Evolutionary conservation across 2,113 vertebrate genomes (phyloP).

Genomic region (Hippocampus comes): DNA sequence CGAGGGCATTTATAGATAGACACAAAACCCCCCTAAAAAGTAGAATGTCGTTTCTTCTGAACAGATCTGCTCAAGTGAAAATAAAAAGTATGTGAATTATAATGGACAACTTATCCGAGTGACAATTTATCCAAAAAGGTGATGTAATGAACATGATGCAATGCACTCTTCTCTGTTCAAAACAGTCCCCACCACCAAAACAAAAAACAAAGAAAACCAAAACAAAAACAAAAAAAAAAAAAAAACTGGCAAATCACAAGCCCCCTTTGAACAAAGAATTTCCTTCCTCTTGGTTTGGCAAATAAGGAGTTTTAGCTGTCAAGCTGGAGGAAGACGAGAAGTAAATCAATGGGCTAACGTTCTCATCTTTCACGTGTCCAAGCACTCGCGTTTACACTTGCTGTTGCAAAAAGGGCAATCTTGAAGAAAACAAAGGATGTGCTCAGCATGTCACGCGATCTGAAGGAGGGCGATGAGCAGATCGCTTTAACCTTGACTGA

Average conservation of each 20-base stretch:
- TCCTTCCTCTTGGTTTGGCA: not conserved
- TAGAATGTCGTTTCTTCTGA: not conserved
- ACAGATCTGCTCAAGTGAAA: not conserved
- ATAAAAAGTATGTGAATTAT: not conserved
- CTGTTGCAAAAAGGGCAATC: not conserved
- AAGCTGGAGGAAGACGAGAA: not conserved
- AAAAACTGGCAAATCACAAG: too few relatives aligned
- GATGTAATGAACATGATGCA: not conserved
- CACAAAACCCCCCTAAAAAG: not conserved
- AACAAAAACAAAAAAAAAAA: not conserved
- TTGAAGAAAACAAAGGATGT: not conserved
- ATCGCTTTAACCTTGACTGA: slow-evolving; percentile 4
- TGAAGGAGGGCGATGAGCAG: not conserved
- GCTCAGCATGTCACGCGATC: slow-evolving; percentile 1
- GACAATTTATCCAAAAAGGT: not conserved
- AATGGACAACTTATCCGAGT: not conserved
- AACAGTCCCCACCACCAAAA: not conserved
- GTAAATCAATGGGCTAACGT: not conserved
- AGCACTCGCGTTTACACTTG: not conserved
- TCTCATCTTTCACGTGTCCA: not conserved
- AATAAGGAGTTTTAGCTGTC: not conserved
- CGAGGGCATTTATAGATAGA: not conserved
- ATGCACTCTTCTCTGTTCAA: not conserved
- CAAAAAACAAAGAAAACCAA: not conserved
- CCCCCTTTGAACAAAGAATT: too few relatives aligned